Percentiles rank a stretch among this genome's conserved stretches.
Conservation (phyloP, 2,797 vertebrate species). For the Crocodylus rhombifer region DNA sequence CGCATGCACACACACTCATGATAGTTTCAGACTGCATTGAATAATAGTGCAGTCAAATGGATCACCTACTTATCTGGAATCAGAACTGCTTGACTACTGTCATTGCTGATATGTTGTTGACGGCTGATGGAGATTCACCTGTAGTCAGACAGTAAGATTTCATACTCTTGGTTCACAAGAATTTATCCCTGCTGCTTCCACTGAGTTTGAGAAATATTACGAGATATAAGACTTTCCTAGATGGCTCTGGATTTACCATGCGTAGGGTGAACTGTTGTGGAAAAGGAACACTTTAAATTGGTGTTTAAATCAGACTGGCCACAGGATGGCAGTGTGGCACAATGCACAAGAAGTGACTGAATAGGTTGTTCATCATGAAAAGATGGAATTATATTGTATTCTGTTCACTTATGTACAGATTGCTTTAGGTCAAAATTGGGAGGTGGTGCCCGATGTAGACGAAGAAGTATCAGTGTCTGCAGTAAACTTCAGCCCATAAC, state of each 20-base stretch:
- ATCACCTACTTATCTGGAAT: too few species aligned
- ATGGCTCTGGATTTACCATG: background rate
- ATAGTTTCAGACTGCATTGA: too few species aligned
- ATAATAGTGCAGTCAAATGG: too few species aligned
- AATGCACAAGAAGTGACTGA: background rate
- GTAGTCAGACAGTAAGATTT: too few species aligned
- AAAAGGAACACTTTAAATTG: background rate
- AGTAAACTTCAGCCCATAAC: background rate
- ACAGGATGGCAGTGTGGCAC: background rate
- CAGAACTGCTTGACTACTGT: too few species aligned
- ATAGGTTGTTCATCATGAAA: background rate
- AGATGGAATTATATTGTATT: background rate
- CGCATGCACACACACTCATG: too few species aligned
- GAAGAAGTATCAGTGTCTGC: background rate
- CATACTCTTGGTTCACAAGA: too few species aligned
- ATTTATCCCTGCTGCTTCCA: too few species aligned
- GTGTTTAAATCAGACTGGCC: background rate
- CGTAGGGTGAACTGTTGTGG: background rate
- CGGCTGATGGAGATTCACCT: too few species aligned
- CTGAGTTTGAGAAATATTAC: too few species aligned
- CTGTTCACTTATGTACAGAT: background rate
- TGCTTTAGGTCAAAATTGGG: background rate
- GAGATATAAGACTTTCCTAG: background rate
- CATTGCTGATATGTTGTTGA: too few species aligned
- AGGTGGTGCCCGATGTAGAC: too few species aligned